A percentile compares a stretch with the other conserved stretches of the same genome.
phyloP scores from a whole-genome alignment of 1,140 invertebrate species.

The Mycetomoellerius zeteki region DNA sequence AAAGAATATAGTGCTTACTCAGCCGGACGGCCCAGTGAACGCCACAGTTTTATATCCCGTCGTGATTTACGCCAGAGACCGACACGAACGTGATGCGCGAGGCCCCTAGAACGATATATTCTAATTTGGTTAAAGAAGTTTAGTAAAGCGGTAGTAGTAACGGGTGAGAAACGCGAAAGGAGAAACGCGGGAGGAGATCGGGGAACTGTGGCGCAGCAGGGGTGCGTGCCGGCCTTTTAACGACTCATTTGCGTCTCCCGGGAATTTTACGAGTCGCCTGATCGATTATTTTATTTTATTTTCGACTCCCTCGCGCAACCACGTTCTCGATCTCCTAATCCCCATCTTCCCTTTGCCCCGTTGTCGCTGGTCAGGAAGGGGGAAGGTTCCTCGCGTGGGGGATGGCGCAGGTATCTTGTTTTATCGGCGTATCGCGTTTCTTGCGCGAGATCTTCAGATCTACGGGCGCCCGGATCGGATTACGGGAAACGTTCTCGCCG shows the following conservation, averaged over 20 bases:
- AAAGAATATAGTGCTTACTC: neutral
- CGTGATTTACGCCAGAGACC: constrained; percentile 65
- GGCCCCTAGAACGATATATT: constrained; percentile 68
- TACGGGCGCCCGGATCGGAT: constrained; percentile 49
- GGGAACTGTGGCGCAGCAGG: constrained; percentile 72
- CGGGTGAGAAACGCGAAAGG: constrained; percentile 27
- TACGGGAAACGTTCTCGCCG: constrained; percentile 66
- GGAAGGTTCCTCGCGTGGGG: constrained; percentile 13
- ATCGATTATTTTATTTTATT: constrained; percentile 81
- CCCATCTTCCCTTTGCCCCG: neutral
- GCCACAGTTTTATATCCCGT: constrained; percentile 55
- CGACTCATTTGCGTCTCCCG: constrained; percentile 79
- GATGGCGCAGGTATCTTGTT: constrained; percentile 58
- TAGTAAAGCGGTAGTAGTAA: constrained; percentile 69
- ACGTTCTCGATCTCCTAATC: constrained; percentile 6
- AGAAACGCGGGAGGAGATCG: neutral
- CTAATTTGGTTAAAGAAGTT: constrained; percentile 78
- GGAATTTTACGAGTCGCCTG: constrained; percentile 76
- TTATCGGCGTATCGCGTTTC: constrained; percentile 77
- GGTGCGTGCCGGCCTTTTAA: constrained; percentile 76
- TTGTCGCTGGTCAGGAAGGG: neutral
- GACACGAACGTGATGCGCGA: constrained; percentile 50
- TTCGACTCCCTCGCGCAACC: constrained; percentile 34
- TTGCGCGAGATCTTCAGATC: constrained; percentile 58
- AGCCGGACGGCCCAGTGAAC: neutral